A percentile compares a stretch with the other conserved stretches of the same genome.
Evolutionary conservation across 2,113 vertebrate genomes (phyloP).

Genomic region (Mus spicilegus): DNA sequence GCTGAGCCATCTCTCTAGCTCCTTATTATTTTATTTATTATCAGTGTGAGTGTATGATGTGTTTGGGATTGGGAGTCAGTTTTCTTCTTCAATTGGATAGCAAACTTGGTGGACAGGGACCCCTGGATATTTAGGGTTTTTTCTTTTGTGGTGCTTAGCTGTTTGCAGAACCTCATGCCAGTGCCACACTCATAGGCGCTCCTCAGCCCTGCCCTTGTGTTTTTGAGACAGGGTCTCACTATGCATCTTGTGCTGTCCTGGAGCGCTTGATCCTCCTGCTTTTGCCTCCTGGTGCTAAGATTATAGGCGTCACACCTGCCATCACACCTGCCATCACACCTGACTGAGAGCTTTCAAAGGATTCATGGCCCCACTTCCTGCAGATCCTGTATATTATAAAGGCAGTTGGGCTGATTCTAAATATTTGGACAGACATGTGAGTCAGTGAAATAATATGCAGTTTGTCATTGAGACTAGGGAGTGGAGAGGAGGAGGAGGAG

Average conservation of each 20-base stretch:
- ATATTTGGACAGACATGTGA: constrained; percentile 39
- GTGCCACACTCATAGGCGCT: neutral
- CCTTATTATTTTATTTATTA: neutral
- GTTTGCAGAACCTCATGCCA: neutral
- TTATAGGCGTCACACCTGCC: neutral
- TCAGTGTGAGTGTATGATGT: neutral
- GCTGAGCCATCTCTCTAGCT: neutral
- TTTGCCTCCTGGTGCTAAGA: neutral
- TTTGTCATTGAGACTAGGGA: constrained; percentile 7
- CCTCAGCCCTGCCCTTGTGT: neutral
- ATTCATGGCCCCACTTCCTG: neutral
- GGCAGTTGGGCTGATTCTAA: constrained; percentile 20
- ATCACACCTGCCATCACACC: neutral
- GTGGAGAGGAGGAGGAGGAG: neutral
- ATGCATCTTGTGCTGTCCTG: neutral
- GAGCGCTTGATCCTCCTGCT: neutral
- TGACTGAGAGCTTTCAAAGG: constrained; percentile 29
- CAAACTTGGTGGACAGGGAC: constrained; percentile 15
- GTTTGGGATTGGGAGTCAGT: neutral
- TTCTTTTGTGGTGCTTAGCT: neutral
- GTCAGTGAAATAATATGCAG: constrained; percentile 28
- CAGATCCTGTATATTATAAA: constrained; percentile 53
- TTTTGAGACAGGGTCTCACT: neutral
- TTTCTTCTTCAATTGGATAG: constrained; percentile 1
- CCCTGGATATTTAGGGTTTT: neutral